Evolutionary conservation across 2,113 vertebrate genomes (phyloP), one percentile per base, ranked within the genome.

Genomic region (Acinonyx jubatus): DNA sequence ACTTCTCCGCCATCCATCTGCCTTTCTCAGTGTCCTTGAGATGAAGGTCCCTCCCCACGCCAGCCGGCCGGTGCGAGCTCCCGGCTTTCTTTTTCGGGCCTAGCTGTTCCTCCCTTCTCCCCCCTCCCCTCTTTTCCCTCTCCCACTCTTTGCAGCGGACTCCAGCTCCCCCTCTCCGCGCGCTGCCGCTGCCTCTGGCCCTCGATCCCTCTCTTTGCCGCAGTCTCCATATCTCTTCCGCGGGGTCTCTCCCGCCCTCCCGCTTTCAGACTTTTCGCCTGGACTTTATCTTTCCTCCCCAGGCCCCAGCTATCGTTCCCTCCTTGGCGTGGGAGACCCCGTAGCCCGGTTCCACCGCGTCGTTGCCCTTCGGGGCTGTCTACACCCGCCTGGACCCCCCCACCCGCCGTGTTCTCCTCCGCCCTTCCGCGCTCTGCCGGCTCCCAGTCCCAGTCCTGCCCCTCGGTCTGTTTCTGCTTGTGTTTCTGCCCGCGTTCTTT

Each of bases 1-100:
- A 1, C 23, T 16, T 68, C 80, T 85, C 36, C 48, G 11, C 81
- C 55, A 41, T 79, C 89, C 82, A 55, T 79, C 93, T 69, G 96
- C 85, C 65, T 83, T 68, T 55, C 78, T 82, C 93, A 1, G 85
- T 91, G 98, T 96, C 98, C 98, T 97, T 97, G 96, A 94, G 89
- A 85, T 57, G 96, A 98, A 93, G 94, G 96, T 93, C 89, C 76
- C 87, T 88, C 61, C 89, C 88, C 88, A 23, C 94, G 41, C 79
- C 83, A 27, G 57, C 38, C 48, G 33, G 36, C 69, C 36, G 6
- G 48, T 5, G 36, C 1, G 84, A 57, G 87, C 84, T 23, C 7
- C 94, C 33, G 76, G 41, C 66, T 86, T 41, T 23, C 66, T 69
- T 92, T 95, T 86, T 52, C 69, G 95, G 86, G 78, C 66, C 45